These are phyloP conservation scores for Drosophila algonquin DNA, from an alignment of 2,888 invertebrate genomes.

Conservation along the genomic window DNA sequence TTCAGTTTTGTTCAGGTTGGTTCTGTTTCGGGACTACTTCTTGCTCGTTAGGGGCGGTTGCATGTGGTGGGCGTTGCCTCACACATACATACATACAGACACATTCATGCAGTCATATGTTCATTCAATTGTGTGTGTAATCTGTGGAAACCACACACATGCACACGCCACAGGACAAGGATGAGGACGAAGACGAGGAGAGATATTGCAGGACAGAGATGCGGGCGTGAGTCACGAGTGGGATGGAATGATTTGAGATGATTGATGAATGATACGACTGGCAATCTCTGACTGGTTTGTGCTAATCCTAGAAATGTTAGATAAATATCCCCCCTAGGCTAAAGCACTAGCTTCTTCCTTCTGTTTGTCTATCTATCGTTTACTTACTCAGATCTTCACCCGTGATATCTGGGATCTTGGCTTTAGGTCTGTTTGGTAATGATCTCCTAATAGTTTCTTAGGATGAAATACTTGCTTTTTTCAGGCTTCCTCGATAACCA, in stretches of 20 bases:
- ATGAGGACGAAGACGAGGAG: constrained; percentile 13
- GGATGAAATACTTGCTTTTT: too few relatives aligned
- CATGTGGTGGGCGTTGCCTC: constrained; percentile 70
- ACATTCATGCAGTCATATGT: not conserved
- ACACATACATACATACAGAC: constrained; percentile 1
- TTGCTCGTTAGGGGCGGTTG: constrained; percentile 73
- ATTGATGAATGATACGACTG: not conserved
- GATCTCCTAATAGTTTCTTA: too few relatives aligned
- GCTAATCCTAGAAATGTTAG: too few relatives aligned
- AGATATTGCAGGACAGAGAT: constrained; percentile 19
- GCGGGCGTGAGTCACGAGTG: constrained; percentile 27
- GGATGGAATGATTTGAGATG: not conserved
- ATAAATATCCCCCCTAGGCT: too few relatives aligned
- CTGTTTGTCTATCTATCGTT: not conserved
- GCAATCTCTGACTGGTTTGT: too few relatives aligned
- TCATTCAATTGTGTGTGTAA: constrained; percentile 66
- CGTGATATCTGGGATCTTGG: too few relatives aligned
- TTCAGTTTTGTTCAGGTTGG: constrained; percentile 10
- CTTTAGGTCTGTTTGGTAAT: too few relatives aligned
- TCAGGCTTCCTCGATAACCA: too few relatives aligned
- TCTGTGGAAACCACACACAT: constrained; percentile 66
- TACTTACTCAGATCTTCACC: too few relatives aligned
- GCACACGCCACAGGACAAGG: constrained; percentile 22
- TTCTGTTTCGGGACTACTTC: constrained; percentile 5
- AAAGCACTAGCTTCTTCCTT: not conserved